These are phyloP conservation scores for Halichoeres trimaculatus DNA, from an alignment of 2,113 vertebrate genomes.

Conservation along the genomic window DNA sequence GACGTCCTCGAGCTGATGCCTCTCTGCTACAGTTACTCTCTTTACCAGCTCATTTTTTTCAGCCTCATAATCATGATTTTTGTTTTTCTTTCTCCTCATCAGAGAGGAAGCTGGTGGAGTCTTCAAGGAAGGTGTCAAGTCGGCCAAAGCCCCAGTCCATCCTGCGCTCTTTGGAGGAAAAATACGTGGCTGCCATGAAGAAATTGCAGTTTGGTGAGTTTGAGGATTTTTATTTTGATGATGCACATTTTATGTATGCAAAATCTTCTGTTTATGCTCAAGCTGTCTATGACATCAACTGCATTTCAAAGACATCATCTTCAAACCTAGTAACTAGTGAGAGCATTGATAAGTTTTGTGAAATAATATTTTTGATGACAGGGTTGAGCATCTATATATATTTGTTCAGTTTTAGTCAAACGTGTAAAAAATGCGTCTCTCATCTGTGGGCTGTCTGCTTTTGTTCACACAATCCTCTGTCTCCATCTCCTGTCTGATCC, in stretches of 20 bases:
- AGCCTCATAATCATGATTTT: not conserved
- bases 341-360: too few species aligned
- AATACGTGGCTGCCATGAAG: constrained; percentile 96
- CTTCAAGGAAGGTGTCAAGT: constrained; percentile 87
- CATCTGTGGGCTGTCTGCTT: not conserved
- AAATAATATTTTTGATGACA: too few species aligned
- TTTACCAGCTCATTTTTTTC: not conserved
- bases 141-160: constrained; percentile 94
- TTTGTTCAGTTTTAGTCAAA: too few species aligned
- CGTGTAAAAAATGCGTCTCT: not conserved
- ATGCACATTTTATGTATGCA: too few species aligned
- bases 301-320: too few species aligned
- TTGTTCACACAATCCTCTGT: not conserved
- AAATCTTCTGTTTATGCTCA: too few species aligned
- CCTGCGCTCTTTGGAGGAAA: constrained; percentile 95
- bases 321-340: too few species aligned
- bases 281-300: too few species aligned
- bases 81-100: constrained; percentile 20
- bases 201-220: constrained; percentile 98
- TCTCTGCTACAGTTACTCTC: not conserved
- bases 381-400: too few species aligned
- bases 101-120: constrained; percentile 97
- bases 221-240: not conserved
- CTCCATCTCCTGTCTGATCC: not conserved
- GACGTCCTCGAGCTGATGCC: not conserved